Base-by-base conservation (phyloP, 92 coral and sea anemone species). In the Epizoanthus scotinus region DNA sequence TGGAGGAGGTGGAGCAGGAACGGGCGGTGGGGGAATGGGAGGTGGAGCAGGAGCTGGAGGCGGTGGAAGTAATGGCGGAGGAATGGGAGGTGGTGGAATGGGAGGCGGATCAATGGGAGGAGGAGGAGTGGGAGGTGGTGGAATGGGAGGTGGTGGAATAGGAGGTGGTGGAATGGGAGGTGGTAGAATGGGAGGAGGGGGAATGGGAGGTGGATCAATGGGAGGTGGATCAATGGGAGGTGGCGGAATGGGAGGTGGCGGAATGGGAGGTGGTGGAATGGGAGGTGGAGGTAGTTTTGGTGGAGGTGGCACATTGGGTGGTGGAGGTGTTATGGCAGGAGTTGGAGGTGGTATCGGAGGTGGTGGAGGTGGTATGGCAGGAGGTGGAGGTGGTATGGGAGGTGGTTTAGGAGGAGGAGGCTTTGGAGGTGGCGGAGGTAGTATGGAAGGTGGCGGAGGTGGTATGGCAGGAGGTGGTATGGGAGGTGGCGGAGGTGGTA, bases 151-250 rank as follows among this genome's bases (percentile, higher is more conserved):
- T 44, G 77, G 68, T 38, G 64, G 67, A 42, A 60, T 74, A 0
- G 29, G 22, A 25, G 82, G 83, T 19, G 36, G 52, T 8, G 15
- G 42, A 18, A 73, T 60, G 18, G 47, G 24, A 20, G 73, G 24
- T 14, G 65, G 17, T 55, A 89, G 89, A 69, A 85, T 89, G 87
- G 84, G 85, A 69, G 87, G 92, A 85, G 78, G 28, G 4, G 36
- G 36, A 31, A 31, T 44, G 14, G 60, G 72, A 65, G 84, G 84
- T 25, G 26, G 68, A 7, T 84, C 42, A 67, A 12, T 67, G 20
- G 55, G 73, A 18, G 73, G 71, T 8, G 71, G 71, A 29, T 21
- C 2, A 13, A 66, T 66, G 21, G 71, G 74, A 19, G 57, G 58
- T 47, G 58, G 74, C 5, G 29, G 84, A 42, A 60, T 79, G 27